Evolutionary conservation across 1,140 invertebrate species (phyloP).

Genomic region (Sycobia sp.): DNA sequence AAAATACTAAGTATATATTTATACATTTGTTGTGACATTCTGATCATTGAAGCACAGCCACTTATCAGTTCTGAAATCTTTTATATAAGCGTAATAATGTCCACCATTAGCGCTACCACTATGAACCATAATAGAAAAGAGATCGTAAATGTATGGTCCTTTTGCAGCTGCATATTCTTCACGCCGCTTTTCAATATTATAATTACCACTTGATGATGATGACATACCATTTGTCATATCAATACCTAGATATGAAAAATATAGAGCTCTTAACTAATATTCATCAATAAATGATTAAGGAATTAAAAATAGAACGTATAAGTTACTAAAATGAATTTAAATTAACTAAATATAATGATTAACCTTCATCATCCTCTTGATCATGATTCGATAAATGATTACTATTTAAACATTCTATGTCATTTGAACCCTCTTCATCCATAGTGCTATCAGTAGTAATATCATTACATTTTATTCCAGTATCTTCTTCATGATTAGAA

Average conservation of each 20-base stretch:
- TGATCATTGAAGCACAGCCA: constrained; percentile 90
- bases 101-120: constrained; percentile 90
- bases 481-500: constrained; percentile 56
- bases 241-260: constrained; percentile 58
- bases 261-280: constrained; percentile 23
- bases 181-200: constrained; percentile 64
- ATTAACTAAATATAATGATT: constrained; percentile 13
- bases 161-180: constrained; percentile 51
- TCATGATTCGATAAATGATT: constrained; percentile 49
- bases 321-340: neutral
- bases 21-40: constrained; percentile 60
- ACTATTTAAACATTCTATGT: constrained; percentile 46
- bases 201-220: constrained; percentile 49
- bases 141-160: constrained; percentile 83
- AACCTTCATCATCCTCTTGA: constrained; percentile 60
- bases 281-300: constrained; percentile 20
- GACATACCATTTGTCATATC: constrained; percentile 64
- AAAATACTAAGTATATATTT: no score
- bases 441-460: constrained; percentile 74
- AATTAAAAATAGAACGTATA: constrained; percentile 13
- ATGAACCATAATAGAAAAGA: constrained; percentile 94
- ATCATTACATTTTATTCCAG: constrained; percentile 67
- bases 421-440: constrained; percentile 67
- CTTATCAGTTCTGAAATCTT: constrained; percentile 77
- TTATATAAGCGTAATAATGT: constrained; percentile 94